Evolutionary conservation across 2,113 vertebrate species (phyloP).

Genomic region (Ia io): DNA sequence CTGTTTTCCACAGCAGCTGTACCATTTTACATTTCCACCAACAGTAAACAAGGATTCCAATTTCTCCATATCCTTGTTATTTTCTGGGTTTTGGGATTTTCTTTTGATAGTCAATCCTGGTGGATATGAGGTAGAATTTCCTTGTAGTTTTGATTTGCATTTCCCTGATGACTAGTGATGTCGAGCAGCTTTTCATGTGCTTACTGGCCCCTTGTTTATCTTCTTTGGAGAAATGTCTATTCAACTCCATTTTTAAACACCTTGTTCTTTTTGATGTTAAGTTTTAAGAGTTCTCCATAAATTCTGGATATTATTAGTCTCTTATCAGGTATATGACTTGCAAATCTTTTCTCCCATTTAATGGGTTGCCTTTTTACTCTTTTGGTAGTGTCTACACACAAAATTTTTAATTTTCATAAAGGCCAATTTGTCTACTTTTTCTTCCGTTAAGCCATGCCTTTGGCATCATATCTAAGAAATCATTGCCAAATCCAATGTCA

Average conservation of each 20-base stretch:
- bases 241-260: not conserved
- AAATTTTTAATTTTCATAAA: not conserved
- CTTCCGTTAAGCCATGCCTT: not conserved
- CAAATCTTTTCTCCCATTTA: not conserved
- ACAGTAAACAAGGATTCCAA: not conserved
- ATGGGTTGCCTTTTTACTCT: not conserved
- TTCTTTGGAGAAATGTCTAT: not conserved
- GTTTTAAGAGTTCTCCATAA: not conserved
- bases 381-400: not conserved
- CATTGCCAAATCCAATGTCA: not conserved
- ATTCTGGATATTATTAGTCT: not conserved
- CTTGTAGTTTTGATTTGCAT: not conserved
- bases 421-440: not conserved
- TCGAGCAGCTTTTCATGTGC: not conserved
- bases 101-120: not conserved
- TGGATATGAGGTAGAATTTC: not conserved
- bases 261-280: not conserved
- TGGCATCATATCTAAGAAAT: not conserved
- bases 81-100: not conserved
- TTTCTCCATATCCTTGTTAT: not conserved
- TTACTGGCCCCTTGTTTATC: not conserved
- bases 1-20: not conserved
- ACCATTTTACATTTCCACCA: not conserved
- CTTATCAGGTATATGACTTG: not conserved
- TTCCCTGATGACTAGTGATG: not conserved